A percentile compares a stretch with the other conserved stretches of the same genome.
Conservation (phyloP, 2,888 invertebrate species). For the Dioctria linearis region DNA sequence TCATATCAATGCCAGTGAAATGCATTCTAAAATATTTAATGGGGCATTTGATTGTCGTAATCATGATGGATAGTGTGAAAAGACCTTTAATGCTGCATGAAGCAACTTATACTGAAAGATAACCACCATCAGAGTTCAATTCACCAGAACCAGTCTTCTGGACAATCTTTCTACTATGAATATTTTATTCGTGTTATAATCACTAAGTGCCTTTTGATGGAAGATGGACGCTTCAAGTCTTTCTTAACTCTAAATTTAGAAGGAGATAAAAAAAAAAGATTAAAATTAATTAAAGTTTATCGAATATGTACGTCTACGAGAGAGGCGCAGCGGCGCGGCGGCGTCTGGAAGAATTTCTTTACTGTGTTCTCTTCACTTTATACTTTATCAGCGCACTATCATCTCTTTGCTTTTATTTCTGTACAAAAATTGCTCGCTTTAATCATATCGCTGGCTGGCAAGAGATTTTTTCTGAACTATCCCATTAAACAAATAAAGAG, state of each 20-base stretch:
- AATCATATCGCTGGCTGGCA: too few relatives aligned
- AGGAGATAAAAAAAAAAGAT: not conserved
- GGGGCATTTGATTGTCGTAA: too few relatives aligned
- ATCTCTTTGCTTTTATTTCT: too few relatives aligned
- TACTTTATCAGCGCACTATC: not conserved
- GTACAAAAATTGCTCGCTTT: too few relatives aligned
- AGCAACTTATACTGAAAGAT: not conserved
- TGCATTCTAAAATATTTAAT: too few relatives aligned
- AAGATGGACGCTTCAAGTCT: not conserved
- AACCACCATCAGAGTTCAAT: not conserved
- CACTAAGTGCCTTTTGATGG: not conserved
- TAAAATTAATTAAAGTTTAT: constrained; percentile 22
- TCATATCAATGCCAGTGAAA: too few relatives aligned
- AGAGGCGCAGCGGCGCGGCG: not conserved
- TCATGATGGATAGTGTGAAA: too few relatives aligned
- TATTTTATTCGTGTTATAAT: not conserved
- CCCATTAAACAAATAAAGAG: not conserved
- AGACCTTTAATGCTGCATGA: not conserved
- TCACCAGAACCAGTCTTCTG: not conserved
- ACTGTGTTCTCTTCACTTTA: not conserved
- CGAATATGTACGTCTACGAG: not conserved
- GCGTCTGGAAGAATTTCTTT: not conserved
- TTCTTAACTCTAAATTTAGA: constrained; percentile 10
- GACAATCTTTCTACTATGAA: not conserved
- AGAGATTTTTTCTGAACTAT: too few relatives aligned